Conservation (phyloP, 2,888 invertebrate genomes). For the Xestia sexstrigata region DNA sequence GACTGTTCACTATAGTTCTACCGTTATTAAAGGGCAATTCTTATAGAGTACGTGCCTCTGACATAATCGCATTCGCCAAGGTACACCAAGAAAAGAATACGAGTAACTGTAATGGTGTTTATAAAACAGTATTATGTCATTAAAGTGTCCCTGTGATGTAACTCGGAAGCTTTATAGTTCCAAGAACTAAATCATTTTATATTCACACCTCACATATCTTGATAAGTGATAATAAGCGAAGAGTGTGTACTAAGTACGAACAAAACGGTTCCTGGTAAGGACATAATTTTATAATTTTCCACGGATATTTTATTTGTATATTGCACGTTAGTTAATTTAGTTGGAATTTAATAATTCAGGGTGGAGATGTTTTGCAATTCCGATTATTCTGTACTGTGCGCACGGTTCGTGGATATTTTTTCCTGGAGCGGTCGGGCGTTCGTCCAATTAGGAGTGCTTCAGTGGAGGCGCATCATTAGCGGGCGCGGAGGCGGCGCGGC, state of each 20-base stretch:
- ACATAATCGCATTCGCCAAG: conserved; percentile 83
- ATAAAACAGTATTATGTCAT: conserved; percentile 69
- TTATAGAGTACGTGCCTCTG: conserved; percentile 84
- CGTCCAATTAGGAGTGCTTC: conserved; percentile 88
- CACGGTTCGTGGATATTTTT: conserved; percentile 81
- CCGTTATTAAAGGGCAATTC: conserved; percentile 89
- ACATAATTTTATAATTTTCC: conserved; percentile 67
- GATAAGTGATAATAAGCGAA: conserved; percentile 77
- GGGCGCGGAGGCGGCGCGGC: conserved; percentile 69
- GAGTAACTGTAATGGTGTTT: conserved; percentile 74
- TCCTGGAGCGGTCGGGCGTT: conserved; percentile 79
- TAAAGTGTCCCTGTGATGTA: conserved; percentile 67
- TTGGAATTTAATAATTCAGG: conserved; percentile 78
- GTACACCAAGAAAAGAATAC: conserved; percentile 76
- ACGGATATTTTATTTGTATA: conserved; percentile 34
- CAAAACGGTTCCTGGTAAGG: conserved; percentile 80
- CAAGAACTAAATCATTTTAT: conserved; percentile 76
- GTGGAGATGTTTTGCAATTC: conserved; percentile 70
- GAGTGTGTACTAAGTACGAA: conserved; percentile 69
- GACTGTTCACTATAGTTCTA: conserved; percentile 84
- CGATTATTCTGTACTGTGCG: conserved; percentile 79
- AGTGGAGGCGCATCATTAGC: conserved; percentile 88
- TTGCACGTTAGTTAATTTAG: conserved; percentile 71
- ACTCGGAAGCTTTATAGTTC: conserved; percentile 71
- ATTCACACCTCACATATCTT: conserved; percentile 83